Base-by-base conservation (phyloP, 2,888 invertebrate species). In the Cerastis rubricosa region DNA sequence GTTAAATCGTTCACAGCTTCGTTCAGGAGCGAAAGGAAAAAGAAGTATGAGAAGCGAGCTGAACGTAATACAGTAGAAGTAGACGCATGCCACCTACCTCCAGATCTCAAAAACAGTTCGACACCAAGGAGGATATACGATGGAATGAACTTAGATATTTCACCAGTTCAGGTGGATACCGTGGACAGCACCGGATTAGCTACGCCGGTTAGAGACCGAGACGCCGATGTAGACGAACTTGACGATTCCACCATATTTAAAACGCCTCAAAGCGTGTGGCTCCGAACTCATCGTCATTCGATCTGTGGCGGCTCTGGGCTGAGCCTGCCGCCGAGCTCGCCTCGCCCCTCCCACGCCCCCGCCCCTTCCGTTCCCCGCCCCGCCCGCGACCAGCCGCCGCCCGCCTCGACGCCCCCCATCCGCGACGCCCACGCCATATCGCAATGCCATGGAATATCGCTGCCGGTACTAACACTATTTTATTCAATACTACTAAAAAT, bases 381-480 rank as follows among this genome's bases (percentile, higher is more conserved):
- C 92, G 91, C 92, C 90, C 93, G 92, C 92, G 92, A 93, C 92
- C 93, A 87, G 93, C 93, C 92, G 94, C 93, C 91, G 92, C 93
- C 93, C 92, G 93, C 93, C 92, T 90, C 94, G 94, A 91, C 94
- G 93, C 93, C 93, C 89, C 94, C 94, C 93, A 92, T 89, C 94
- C 95, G 94, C 91, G 96, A 95, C 93, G 95, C 92, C 92, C 95
- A 94, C 94, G 94, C 95, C 95, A 95, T 95, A 91, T 94, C 94
- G 93, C 96, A 95, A 95, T 95, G 95, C 96, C 96, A 96, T 95
- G 96, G 96, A 96, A 93, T 95, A 94, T 96, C 94, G 96, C 96
- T 96, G 93, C 97, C 97, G 97, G 97, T 97, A 97, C 96, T 97
- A 97, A 97, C 97, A 94, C 94, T 95, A 96, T 96, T 96, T 96